These are phyloP conservation scores for Dunckerocampus dactyliophorus DNA, from an alignment of 2,113 vertebrate genomes.

Conservation along the genomic window DNA sequence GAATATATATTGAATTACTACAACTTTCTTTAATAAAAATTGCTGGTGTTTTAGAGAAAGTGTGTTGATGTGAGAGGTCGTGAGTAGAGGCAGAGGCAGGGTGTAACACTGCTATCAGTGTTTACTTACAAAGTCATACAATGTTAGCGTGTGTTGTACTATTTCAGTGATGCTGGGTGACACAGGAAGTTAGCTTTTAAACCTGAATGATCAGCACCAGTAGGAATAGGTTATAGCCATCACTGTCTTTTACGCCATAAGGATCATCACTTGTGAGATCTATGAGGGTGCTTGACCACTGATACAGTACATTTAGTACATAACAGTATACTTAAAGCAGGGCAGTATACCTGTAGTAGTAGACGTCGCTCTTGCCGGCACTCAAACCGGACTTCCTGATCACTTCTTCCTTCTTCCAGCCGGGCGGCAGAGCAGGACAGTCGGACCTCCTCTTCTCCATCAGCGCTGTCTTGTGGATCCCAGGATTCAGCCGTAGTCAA, in stretches of 20 bases:
- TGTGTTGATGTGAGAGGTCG: too few species aligned
- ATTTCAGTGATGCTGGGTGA: too few species aligned
- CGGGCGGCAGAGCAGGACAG: slow-evolving; percentile 61
- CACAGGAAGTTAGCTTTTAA: not conserved
- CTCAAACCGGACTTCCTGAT: slow-evolving; percentile 70
- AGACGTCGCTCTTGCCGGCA: slow-evolving; percentile 67
- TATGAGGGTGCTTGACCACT: too few species aligned
- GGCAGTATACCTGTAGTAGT: slow-evolving; percentile 64
- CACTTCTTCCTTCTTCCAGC: slow-evolving; percentile 70
- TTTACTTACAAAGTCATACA: not conserved
- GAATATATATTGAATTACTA: too few species aligned
- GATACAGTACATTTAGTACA: too few species aligned
- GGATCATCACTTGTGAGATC: too few species aligned
- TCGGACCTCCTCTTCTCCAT: slow-evolving; percentile 65
- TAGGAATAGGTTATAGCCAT: not conserved
- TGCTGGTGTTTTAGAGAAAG: too few species aligned
- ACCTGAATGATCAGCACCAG: not conserved
- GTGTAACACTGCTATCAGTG: not conserved
- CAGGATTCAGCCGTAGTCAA: not conserved
- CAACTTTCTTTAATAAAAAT: too few species aligned
- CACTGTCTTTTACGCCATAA: too few species aligned
- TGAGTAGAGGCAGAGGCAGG: not conserved
- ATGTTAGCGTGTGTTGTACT: not conserved
- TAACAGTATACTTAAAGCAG: not conserved
- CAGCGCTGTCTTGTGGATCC: slow-evolving; percentile 5